Evolutionary conservation across 2,797 vertebrate species (phyloP).

Genomic region (Neopelma chrysocephalum): DNA sequence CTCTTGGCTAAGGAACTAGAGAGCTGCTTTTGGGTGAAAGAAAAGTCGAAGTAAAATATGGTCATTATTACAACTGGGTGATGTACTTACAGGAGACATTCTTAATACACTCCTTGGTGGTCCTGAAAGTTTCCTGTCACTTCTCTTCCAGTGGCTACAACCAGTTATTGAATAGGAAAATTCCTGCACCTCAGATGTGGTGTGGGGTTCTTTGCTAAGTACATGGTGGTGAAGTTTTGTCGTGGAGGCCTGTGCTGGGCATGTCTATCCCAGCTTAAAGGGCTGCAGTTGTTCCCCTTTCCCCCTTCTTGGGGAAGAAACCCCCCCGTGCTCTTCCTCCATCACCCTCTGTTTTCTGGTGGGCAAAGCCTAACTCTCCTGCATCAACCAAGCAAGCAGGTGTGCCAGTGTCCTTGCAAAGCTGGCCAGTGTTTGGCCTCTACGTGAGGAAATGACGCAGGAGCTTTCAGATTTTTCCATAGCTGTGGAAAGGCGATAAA

Average conservation of each 20-base stretch:
- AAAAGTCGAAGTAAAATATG: not conserved
- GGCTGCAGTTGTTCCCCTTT: not conserved
- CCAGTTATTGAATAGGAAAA: not conserved
- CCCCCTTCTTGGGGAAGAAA: not conserved
- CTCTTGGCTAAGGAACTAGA: not conserved
- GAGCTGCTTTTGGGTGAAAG: not conserved
- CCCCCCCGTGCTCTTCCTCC: not conserved
- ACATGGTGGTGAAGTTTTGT: not conserved
- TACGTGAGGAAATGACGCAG: not conserved
- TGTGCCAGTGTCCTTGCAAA: not conserved
- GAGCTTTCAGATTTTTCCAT: conserved; percentile 36
- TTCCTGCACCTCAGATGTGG: not conserved
- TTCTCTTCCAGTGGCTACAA: not conserved
- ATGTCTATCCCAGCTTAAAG: not conserved
- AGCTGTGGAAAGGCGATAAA: not conserved
- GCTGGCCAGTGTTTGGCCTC: not conserved
- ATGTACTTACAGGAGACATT: not conserved
- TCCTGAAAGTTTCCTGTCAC: not conserved
- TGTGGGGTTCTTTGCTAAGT: not conserved
- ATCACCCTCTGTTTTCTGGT: not conserved
- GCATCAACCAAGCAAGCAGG: not conserved
- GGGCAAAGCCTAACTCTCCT: not conserved
- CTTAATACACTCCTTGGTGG: not conserved
- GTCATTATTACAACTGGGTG: not conserved
- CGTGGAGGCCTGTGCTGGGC: not conserved